Base-by-base conservation (phyloP, 2,113 vertebrate genomes). In the Gambusia affinis region DNA sequence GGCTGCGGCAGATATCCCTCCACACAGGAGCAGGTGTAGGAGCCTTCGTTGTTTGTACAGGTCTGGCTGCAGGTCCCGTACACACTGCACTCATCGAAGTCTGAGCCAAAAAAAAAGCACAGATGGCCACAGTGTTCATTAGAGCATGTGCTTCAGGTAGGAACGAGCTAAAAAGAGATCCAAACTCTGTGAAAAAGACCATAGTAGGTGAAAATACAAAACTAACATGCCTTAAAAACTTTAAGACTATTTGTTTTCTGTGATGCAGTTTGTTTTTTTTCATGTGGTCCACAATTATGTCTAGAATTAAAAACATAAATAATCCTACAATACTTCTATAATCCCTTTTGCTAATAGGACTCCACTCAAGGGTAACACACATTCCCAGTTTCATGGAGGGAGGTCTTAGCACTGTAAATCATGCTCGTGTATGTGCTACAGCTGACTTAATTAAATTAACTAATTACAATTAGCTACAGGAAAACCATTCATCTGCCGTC, bases 41-140 rank as follows among this genome's bases (percentile, higher is more conserved):
- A 95, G 51, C 97, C 97, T 11, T 98, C 95, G 0, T 92, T 95
- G 94, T 99, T 99, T 61, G 94, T 94, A 80, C 98, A 99, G 0
- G 96, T 95, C 94, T 99, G 98, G 89, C 98, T 99, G 95, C 98
- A 99, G 72, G 96, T 97, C 68, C 98, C 98, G 0, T 99, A 98
- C 35, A 97, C 33, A 0, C 94, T 94, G 85, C 98, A 99, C 73
- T 99, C 98, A 2, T 99, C 96, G 1, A 97, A 97, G 85, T 99
- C 98, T 99, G 73, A 63, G 75, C 12, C 67, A 79, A 37, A 37
- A 37, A 84, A 37, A 87, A 73, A 73, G 5, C 27, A 60, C 73
- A 75, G 24, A 78, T 57, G 60, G 68, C 72, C 27, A 44, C 64
- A 68, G 51, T 11, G 22, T 57, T 57, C 51, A 17, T 57, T 57